phyloP scores from a whole-genome alignment of 2,113 vertebrate species.

The Percina caprodes region DNA sequence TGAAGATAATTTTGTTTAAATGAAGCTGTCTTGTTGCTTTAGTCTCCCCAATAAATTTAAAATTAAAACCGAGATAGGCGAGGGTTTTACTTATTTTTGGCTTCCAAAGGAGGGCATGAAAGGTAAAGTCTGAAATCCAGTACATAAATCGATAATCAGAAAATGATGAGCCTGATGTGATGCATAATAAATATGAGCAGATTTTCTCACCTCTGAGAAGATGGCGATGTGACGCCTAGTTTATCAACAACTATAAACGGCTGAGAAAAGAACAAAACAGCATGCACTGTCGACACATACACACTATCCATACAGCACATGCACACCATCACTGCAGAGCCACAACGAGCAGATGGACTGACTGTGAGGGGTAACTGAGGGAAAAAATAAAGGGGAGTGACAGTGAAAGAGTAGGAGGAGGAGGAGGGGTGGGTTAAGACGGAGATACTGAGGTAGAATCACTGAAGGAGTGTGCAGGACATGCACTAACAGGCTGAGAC shows the following conservation, averaged over 20 bases:
- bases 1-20: background rate
- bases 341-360: constrained; percentile 78
- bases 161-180: background rate
- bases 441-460: constrained; percentile 63
- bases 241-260: constrained; percentile 1
- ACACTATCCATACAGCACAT: constrained; percentile 26
- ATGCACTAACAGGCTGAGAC: constrained; percentile 52
- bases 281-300: constrained; percentile 17
- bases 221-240: background rate
- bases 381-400: constrained; percentile 57
- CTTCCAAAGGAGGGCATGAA: constrained; percentile 1
- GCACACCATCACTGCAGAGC: constrained; percentile 69
- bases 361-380: constrained; percentile 75
- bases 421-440: constrained; percentile 49
- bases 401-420: constrained; percentile 47
- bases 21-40: background rate
- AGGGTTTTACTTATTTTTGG: background rate
- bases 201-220: background rate
- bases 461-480: constrained; percentile 59
- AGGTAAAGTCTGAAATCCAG: background rate
- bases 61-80: background rate
- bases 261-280: constrained; percentile 10
- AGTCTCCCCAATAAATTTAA: background rate
- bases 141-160: constrained; percentile 12
- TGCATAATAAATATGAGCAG: background rate